Evolutionary conservation across 2,113 vertebrate species (phyloP).

Genomic region (Lepus europaeus): DNA sequence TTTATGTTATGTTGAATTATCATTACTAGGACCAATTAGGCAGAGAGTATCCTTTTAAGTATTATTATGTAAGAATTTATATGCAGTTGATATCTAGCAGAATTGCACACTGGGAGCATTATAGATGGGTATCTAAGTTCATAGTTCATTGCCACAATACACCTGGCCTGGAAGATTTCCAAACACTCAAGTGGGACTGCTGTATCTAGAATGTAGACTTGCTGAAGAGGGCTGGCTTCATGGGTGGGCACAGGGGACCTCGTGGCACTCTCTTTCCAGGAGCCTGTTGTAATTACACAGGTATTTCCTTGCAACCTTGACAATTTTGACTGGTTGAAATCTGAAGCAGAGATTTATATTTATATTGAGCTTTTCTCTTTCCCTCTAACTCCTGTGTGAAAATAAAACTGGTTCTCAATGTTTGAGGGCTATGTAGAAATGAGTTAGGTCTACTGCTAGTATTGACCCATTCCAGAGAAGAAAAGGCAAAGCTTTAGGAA

Average conservation of each 20-base stretch:
- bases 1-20: neutral
- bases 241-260: no score
- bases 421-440: constrained; percentile 40
- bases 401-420: constrained; percentile 17
- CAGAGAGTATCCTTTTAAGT: neutral
- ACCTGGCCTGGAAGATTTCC: neutral
- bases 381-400: neutral
- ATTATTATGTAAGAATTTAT: neutral
- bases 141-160: neutral
- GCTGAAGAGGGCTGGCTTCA: neutral
- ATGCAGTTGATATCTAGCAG: neutral
- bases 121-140: neutral
- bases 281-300: neutral
- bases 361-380: neutral
- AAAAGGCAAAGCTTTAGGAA: neutral
- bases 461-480: neutral
- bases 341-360: constrained; percentile 7
- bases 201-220: neutral
- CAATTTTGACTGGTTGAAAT: constrained; percentile 16
- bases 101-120: neutral
- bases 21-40: neutral
- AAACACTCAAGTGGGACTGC: neutral
- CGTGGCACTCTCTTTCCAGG: neutral
- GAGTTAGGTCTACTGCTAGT: neutral
- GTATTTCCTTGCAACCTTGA: neutral